Evolutionary conservation across 1,140 invertebrate genomes (phyloP).

Genomic region (Lucilia sericata): DNA sequence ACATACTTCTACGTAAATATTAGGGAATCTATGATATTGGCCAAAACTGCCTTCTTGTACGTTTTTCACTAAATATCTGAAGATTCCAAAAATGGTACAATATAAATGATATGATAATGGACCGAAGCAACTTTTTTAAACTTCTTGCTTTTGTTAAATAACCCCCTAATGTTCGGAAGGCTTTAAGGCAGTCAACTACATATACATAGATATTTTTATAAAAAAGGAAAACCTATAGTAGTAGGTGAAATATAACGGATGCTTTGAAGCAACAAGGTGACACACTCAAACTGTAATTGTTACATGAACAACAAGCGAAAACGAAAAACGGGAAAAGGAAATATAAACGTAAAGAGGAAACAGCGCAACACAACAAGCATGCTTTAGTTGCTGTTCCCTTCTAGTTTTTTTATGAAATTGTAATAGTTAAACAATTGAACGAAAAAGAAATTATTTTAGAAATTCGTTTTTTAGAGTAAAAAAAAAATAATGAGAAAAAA

Average conservation of each 20-base stretch:
- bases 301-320: background rate
- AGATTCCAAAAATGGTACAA: too few species aligned
- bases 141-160: too few species aligned
- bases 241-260: background rate
- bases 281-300: background rate
- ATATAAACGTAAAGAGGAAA: background rate
- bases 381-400: background rate
- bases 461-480: background rate
- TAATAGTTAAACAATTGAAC: too few species aligned
- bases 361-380: background rate
- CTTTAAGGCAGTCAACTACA: background rate
- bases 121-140: too few species aligned
- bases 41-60: too few species aligned
- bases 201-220: background rate
- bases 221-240: background rate
- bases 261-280: background rate
- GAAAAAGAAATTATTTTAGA: too few species aligned
- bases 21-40: too few species aligned
- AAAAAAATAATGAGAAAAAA: background rate
- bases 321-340: background rate
- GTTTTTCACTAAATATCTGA: too few species aligned
- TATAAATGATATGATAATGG: too few species aligned
- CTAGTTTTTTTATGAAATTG: background rate
- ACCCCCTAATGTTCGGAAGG: too few species aligned
- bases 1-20: too few species aligned